Conservation (phyloP, 2,888 invertebrate species). For the Rhaphigaster nebulosa region DNA sequence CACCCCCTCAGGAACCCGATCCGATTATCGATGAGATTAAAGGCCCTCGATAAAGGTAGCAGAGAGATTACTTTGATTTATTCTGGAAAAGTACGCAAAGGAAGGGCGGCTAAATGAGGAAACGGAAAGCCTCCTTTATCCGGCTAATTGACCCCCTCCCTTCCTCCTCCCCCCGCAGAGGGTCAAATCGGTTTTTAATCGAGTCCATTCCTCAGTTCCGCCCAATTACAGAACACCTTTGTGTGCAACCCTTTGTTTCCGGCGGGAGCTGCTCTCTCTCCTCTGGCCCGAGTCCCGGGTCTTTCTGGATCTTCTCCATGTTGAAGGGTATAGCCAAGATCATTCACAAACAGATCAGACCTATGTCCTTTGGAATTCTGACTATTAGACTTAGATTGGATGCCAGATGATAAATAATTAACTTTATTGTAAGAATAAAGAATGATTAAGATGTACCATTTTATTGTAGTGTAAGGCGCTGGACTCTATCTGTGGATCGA, state of each 20-base stretch:
- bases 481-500: too few species aligned
- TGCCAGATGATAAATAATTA: too few species aligned
- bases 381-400: not conserved
- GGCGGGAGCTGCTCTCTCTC: not conserved
- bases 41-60: not conserved
- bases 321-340: not conserved
- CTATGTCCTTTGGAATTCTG: not conserved
- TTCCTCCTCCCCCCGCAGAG: not conserved
- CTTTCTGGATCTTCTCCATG: not conserved
- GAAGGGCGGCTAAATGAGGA: conserved; percentile 23
- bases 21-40: conserved; percentile 30
- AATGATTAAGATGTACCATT: too few species aligned
- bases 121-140: conserved; percentile 26
- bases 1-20: not conserved
- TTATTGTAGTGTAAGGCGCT: too few species aligned
- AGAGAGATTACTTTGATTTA: conserved; percentile 20
- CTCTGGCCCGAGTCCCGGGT: not conserved
- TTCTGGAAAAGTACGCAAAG: conserved; percentile 28
- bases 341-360: not conserved
- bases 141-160: conserved; percentile 4
- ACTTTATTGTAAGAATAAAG: too few species aligned
- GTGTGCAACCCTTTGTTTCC: conserved; percentile 1
- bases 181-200: conserved; percentile 43
- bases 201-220: conserved; percentile 39
- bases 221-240: conserved; percentile 25